phyloP scores from a whole-genome alignment of 2,888 invertebrate genomes.

The Tipula lateralis region DNA sequence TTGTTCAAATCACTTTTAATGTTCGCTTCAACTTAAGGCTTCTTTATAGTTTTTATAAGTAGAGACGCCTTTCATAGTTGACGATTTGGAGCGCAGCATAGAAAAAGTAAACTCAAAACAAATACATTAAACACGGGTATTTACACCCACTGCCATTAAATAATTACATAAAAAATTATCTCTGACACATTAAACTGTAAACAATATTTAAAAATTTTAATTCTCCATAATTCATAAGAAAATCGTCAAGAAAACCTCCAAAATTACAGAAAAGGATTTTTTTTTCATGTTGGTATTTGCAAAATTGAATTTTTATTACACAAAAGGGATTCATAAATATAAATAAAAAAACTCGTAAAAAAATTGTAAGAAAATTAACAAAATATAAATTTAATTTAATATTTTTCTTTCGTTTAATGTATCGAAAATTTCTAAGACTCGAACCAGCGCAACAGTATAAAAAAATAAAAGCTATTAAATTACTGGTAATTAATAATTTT shows the following conservation, averaged over 20 bases:
- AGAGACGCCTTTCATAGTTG: too few relatives aligned
- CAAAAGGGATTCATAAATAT: neutral
- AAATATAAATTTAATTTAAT: neutral
- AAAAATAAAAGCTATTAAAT: neutral
- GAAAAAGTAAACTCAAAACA: too few relatives aligned
- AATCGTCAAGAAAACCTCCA: neutral
- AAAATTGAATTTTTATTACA: neutral
- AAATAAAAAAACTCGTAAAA: neutral
- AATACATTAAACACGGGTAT: too few relatives aligned
- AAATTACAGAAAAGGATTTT: neutral
- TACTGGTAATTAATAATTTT: neutral
- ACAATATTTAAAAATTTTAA: neutral
- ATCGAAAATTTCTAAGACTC: neutral
- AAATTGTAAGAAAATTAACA: neutral
- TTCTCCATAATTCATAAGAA: neutral
- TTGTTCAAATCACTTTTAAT: too few relatives aligned
- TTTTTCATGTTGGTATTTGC: neutral
- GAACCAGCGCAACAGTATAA: neutral
- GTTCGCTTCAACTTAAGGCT: too few relatives aligned
- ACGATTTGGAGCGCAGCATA: too few relatives aligned
- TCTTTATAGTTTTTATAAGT: too few relatives aligned
- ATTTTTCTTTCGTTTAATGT: neutral
- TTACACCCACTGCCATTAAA: neutral
- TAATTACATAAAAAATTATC: neutral
- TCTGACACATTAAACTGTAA: neutral